Evolutionary conservation across 2,888 invertebrate genomes (phyloP).

Genomic region (Bellardia pandia): DNA sequence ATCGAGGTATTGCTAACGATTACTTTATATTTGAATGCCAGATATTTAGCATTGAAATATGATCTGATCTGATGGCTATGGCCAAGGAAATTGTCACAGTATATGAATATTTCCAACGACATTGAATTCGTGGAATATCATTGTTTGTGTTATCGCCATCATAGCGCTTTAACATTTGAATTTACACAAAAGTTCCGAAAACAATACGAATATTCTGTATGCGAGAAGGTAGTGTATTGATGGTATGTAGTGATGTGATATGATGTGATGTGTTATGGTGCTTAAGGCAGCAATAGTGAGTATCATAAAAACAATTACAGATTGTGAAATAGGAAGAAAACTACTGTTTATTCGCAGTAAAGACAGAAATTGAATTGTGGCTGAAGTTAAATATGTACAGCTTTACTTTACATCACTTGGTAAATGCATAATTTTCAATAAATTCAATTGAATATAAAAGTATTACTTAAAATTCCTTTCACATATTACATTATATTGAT

Average conservation of each 20-base stretch:
- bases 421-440: no score
- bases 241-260: slow-evolving; percentile 78
- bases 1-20: slow-evolving; percentile 76
- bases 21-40: slow-evolving; percentile 80
- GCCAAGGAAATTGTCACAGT: slow-evolving; percentile 12
- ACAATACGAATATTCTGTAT: slow-evolving; percentile 73
- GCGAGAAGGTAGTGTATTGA: slow-evolving; percentile 71
- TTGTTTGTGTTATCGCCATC: slow-evolving; percentile 70
- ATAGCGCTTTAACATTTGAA: slow-evolving; percentile 75
- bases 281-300: no score
- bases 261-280: slow-evolving; percentile 73
- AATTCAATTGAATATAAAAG: background rate
- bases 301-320: no score
- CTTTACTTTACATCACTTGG: no score
- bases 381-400: no score
- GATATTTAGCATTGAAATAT: slow-evolving; percentile 76
- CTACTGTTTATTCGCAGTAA: no score
- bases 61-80: slow-evolving; percentile 73
- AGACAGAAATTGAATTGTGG: no score
- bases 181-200: slow-evolving; percentile 77
- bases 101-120: slow-evolving; percentile 17
- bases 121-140: slow-evolving; percentile 75
- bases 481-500: slow-evolving; percentile 69
- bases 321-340: no score
- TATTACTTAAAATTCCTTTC: slow-evolving; percentile 70